Conservation (phyloP, 64 coral and sea anemone genomes). For the Dendronephthya gigantea region DNA sequence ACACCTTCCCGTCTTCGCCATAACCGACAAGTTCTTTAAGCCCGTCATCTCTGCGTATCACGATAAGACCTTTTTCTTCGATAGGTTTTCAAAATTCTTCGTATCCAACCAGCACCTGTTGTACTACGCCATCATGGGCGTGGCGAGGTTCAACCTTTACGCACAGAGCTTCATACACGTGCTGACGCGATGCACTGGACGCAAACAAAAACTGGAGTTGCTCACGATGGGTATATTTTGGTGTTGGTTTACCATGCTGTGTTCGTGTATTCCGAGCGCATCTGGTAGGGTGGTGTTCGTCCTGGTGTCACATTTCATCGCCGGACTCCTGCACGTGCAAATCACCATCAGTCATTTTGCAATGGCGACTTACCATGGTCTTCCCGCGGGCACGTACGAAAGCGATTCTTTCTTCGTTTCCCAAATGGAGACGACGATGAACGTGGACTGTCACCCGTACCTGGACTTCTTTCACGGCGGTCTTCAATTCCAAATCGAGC, state of each 20-base stretch:
- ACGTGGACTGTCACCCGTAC: conserved; percentile 65
- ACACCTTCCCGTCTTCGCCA: conserved; percentile 79
- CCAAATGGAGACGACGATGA: conserved; percentile 79
- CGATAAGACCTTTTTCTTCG: conserved; percentile 61
- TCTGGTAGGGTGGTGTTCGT: conserved; percentile 51
- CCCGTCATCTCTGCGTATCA: conserved; percentile 79
- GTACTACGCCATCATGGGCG: conserved; percentile 81
- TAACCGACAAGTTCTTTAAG: conserved; percentile 96
- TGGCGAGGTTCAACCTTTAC: conserved; percentile 89
- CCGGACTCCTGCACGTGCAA: conserved; percentile 83
- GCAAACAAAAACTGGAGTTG: conserved; percentile 38
- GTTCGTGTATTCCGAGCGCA: conserved; percentile 66
- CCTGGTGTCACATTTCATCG: conserved; percentile 77
- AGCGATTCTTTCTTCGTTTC: conserved; percentile 55
- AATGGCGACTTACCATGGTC: conserved; percentile 85
- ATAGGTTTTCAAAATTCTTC: conserved; percentile 67
- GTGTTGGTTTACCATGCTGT: conserved; percentile 74
- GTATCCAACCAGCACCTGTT: conserved; percentile 71
- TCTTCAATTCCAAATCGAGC: conserved; percentile 96
- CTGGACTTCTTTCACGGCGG: conserved; percentile 92
- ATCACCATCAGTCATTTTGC: conserved; percentile 90
- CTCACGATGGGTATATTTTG: conserved; percentile 73
- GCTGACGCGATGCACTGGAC: conserved; percentile 45
- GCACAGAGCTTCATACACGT: conserved; percentile 71
- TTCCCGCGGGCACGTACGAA: conserved; percentile 54